phyloP scores from a whole-genome alignment of 2,797 vertebrate genomes.

The Sebastes kiyomatsui region DNA sequence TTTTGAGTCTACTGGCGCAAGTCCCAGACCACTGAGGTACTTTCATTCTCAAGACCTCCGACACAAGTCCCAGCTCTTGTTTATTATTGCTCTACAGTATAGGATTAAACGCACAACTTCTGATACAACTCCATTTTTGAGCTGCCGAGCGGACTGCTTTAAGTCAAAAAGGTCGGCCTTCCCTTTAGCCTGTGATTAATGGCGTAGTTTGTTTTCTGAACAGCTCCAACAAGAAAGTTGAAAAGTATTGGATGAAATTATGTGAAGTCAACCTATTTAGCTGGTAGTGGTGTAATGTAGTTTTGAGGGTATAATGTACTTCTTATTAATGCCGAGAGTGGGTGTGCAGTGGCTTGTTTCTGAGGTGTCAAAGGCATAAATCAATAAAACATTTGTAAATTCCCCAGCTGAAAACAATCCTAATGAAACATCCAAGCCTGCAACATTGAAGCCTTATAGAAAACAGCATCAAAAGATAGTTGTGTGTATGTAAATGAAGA shows the following conservation, averaged over 20 bases:
- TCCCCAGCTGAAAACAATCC: not conserved
- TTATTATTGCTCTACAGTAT: conserved; percentile 27
- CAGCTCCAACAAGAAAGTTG: conserved; percentile 6
- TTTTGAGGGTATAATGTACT: conserved; percentile 6
- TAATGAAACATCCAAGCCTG: not conserved
- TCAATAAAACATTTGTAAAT: conserved; percentile 27
- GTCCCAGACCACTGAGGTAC: conserved; percentile 37
- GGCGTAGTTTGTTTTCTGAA: conserved; percentile 26
- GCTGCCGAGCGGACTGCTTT: conserved; percentile 7
- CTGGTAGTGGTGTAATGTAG: not conserved
- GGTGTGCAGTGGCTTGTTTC: conserved; percentile 10
- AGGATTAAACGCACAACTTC: conserved; percentile 39
- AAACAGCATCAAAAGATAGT: not conserved
- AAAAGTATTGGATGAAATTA: conserved; percentile 11
- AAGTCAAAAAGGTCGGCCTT: conserved; percentile 29
- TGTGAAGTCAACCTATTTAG: not conserved
- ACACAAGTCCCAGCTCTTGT: conserved; percentile 26
- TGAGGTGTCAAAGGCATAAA: conserved; percentile 12
- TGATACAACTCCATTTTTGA: conserved; percentile 36
- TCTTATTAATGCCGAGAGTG: not conserved
- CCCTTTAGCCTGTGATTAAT: conserved; percentile 41
- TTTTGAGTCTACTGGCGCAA: conserved; percentile 22
- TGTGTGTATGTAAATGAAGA: conserved; percentile 1
- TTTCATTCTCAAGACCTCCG: conserved; percentile 18
- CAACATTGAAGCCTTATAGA: not conserved